These are phyloP conservation scores for Amphipyra berbera DNA, from an alignment of 2,888 invertebrate genomes.

Conservation along the genomic window DNA sequence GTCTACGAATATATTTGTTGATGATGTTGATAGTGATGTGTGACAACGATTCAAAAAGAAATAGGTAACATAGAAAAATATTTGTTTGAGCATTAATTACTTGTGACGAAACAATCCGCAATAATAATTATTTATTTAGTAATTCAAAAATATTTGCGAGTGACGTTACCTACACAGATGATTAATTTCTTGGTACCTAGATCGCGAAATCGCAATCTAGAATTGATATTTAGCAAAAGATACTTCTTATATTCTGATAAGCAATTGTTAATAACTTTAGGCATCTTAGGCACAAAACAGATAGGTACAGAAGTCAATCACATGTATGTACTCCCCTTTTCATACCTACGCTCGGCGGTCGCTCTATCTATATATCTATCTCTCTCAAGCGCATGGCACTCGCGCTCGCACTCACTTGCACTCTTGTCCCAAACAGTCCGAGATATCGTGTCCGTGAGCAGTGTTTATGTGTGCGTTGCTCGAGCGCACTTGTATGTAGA, in stretches of 20 bases:
- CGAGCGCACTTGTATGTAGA: too few relatives aligned
- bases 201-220: not conserved
- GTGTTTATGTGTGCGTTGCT: too few relatives aligned
- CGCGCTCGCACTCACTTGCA: too few relatives aligned
- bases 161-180: slow-evolving; percentile 10
- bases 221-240: not conserved
- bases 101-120: slow-evolving; percentile 22
- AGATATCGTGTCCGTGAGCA: too few relatives aligned
- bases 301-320: too few relatives aligned
- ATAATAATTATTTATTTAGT: slow-evolving; percentile 21
- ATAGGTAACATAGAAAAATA: slow-evolving; percentile 12
- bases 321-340: too few relatives aligned
- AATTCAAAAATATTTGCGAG: slow-evolving; percentile 9
- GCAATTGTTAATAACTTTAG: not conserved
- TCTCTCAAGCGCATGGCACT: too few relatives aligned
- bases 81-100: slow-evolving; percentile 23
- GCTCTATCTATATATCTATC: too few relatives aligned
- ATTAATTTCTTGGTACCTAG: too few relatives aligned
- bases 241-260: slow-evolving; percentile 14
- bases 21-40: not conserved
- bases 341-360: too few relatives aligned
- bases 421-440: too few relatives aligned
- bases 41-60: not conserved
- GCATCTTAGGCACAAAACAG: too few relatives aligned
- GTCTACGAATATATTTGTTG: not conserved